Evolutionary conservation across 2,888 invertebrate genomes (phyloP), one percentile per base, ranked within the genome.

Genomic region (Nesidiocoris tenuis): DNA sequence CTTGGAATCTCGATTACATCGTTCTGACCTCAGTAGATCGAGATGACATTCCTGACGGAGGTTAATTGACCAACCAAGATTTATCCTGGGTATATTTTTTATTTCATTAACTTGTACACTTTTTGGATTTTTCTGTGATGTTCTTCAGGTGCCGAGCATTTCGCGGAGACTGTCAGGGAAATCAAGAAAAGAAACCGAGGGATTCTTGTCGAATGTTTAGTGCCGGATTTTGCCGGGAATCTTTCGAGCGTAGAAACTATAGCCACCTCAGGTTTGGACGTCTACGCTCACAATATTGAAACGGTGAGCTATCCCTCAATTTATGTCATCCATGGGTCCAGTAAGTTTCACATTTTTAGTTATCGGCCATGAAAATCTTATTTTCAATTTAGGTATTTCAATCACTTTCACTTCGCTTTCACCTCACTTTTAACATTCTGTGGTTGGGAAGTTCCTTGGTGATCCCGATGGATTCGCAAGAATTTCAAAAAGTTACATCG

Each of bases 261-360:
- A 76, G 94, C 92, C 0, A 83, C 86, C 18, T 90, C 93, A 76
- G 95, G 95, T 0, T 86, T 98, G 0, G 98, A 99, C 84, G 99
- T 99, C 54, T 98, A 93, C 84, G 98, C 98, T 0, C 99, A 99
- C 84, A 99, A 99, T 84, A 91, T 99, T 55, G 99, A 99, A 86
- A 99, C 99, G 0, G 97, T 98, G 23, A 2, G 61, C n/a, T n/a
- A n/a, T n/a, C n/a, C n/a, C n/a, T n/a, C n/a, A n/a, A n/a, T n/a
- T n/a, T n/a, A n/a, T n/a, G n/a, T n/a, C n/a, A n/a, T n/a, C n/a
- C n/a, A n/a, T n/a, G n/a, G n/a, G n/a, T n/a, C n/a, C n/a, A n/a
- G n/a, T n/a, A n/a, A n/a, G n/a, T n/a, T n/a, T n/a, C n/a, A n/a
- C n/a, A n/a, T n/a, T n/a, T n/a, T n/a, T n/a, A n/a, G n/a, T n/a